Conservation (phyloP, 2,113 vertebrate species). For the Podarcis muralis region DNA sequence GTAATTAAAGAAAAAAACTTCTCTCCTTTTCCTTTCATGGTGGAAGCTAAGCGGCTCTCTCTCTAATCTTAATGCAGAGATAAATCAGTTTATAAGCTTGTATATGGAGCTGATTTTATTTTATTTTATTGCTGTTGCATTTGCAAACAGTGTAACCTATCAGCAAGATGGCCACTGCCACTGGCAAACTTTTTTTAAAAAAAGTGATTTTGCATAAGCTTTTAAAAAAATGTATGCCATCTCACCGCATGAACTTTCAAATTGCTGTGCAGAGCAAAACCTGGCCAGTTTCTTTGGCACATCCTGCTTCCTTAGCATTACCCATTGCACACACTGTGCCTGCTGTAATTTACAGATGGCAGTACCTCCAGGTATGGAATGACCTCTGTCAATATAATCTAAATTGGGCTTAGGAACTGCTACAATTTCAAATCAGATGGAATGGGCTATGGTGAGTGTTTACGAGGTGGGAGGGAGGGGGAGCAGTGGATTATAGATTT, state of each 20-base stretch:
- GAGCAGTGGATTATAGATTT: slow-evolving; percentile 59
- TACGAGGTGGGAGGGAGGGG: slow-evolving; percentile 52
- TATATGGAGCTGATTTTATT: neutral
- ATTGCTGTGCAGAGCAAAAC: slow-evolving; percentile 60
- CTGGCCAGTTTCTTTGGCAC: slow-evolving; percentile 53
- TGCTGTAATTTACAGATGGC: slow-evolving; percentile 70
- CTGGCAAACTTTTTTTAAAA: neutral
- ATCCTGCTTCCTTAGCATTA: slow-evolving; percentile 62
- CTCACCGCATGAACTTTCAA: slow-evolving; percentile 33
- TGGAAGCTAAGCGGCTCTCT: neutral
- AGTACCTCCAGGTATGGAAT: slow-evolving; percentile 60
- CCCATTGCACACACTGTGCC: slow-evolving; percentile 59
- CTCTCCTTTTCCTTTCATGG: neutral
- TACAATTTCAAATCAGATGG: slow-evolving; percentile 63
- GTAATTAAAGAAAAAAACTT: neutral
- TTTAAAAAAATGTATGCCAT: slow-evolving; percentile 5
- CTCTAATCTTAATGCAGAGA: neutral
- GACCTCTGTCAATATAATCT: slow-evolving; percentile 66
- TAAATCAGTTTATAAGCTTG: neutral
- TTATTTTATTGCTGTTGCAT: neutral
- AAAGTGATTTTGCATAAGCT: slow-evolving; percentile 42
- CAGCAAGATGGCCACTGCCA: neutral
- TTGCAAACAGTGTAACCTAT: neutral
- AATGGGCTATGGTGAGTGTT: slow-evolving; percentile 54
- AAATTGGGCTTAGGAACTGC: slow-evolving; percentile 63